Base-by-base conservation (phyloP, 2,797 vertebrate species). In the Gymnothorax reevesii region DNA sequence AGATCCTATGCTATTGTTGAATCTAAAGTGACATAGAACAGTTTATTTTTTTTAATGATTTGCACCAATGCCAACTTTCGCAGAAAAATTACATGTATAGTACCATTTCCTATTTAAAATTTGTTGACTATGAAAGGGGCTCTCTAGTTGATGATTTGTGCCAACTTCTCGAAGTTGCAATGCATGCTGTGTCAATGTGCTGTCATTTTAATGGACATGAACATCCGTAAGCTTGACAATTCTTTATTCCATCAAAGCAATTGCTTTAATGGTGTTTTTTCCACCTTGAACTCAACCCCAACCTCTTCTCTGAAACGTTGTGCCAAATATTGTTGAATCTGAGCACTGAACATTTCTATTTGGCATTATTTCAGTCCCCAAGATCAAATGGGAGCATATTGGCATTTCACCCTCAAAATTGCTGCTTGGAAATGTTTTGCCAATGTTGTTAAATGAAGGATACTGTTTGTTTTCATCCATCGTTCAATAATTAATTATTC, bases 301-400 rank as follows among this genome's bases (percentile, higher is more conserved):
- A 62, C 57, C 60, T 84, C 57, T 49, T 22, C 60, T 49, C 59
- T 20, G 66, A 49, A 60, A 84, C 66, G 57, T 59, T 12, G 60
- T 84, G 83, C 59, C 83, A 84, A 84, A 66, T 33, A 66, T 60
- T 84, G 83, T 84, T 49, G 59, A 66, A 84, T 60, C 62, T 84
- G 20, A 10, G 42, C 8, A 27, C 12, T 52, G n/a, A 49, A 60
- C 27, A 75, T 66, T 83, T 33, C 82, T 57, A 33, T 22, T 75
- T 85, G 84, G 84, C 85, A 80, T 75, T 57, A 4, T 62, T 57
- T 57, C 82, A 75, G 54, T 75, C 20, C 57, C 55, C 62, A 17
- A 22, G 49, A 12, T 84, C 75, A 69, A 52, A n/a, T 0, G 25
- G 25, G 71, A 87, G 22, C 49, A 57, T 25, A 20, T 66, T 64